Conservation (phyloP, 2,797 vertebrate genomes). For the Garrulus glandarius region DNA sequence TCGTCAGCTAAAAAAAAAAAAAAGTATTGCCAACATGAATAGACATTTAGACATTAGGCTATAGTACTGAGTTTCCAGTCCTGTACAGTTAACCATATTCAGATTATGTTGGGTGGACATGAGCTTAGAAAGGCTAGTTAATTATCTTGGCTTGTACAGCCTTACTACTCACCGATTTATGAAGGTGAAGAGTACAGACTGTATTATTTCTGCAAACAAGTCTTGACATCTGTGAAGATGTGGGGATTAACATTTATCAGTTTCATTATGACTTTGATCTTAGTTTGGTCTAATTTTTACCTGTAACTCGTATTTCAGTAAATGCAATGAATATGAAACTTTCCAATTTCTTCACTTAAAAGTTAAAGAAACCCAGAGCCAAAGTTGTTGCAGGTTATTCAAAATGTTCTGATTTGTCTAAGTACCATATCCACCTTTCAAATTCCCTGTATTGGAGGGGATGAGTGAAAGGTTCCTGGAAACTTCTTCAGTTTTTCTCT, state of each 20-base stretch:
- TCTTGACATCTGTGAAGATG: background rate
- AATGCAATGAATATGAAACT: background rate
- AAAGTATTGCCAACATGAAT: background rate
- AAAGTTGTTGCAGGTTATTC: background rate
- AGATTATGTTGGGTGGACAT: background rate
- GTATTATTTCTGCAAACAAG: background rate
- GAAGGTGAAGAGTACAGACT: background rate
- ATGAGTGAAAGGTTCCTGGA: background rate
- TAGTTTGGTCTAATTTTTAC: background rate
- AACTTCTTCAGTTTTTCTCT: background rate
- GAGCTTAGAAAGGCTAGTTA: background rate
- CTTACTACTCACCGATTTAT: background rate
- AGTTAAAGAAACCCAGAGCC: background rate
- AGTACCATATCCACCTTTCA: background rate
- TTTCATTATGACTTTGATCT: background rate
- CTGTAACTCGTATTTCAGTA: background rate
- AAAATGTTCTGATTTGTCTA: background rate
- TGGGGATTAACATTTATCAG: background rate
- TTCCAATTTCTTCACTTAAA: background rate
- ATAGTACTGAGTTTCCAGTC: background rate
- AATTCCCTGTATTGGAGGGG: fast-evolving
- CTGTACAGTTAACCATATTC: background rate
- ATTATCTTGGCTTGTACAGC: background rate
- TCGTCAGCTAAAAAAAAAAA: background rate
- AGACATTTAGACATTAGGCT: background rate